phyloP scores from a whole-genome alignment of 2,888 invertebrate species.

The Nephrotoma guestfalica region DNA sequence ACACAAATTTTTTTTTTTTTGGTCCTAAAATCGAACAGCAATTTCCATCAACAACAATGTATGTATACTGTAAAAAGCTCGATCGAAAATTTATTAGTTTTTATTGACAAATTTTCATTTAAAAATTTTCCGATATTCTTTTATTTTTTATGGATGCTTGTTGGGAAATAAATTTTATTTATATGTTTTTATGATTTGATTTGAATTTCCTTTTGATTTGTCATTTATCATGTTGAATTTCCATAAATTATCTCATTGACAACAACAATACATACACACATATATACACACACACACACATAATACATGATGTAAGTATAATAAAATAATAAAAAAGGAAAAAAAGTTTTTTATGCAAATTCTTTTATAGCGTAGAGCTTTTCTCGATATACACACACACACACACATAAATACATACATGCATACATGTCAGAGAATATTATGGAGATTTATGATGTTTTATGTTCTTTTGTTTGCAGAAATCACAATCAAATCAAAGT shows the following conservation, averaged over 20 bases:
- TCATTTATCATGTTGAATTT: background rate
- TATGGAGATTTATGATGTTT: background rate
- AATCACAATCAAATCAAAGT: slow-evolving; percentile 27
- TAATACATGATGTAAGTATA: too few relatives aligned
- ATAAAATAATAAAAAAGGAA: background rate
- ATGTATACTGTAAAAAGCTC: background rate
- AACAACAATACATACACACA: background rate
- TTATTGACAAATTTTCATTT: background rate
- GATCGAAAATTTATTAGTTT: background rate
- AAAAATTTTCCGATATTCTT: background rate
- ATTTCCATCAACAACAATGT: background rate
- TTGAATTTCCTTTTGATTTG: background rate
- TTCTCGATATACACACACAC: background rate
- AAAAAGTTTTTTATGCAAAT: background rate
- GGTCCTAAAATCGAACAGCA: background rate
- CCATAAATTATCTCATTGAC: background rate
- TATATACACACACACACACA: background rate
- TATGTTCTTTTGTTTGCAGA: slow-evolving; percentile 16
- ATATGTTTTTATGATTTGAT: background rate
- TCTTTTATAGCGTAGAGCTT: background rate
- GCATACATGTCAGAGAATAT: background rate
- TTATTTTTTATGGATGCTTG: background rate
- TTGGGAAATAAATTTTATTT: background rate
- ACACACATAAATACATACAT: background rate
- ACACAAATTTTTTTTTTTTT: background rate